Conservation (phyloP, 1,140 invertebrate genomes). For the Scaptomyza graminum region DNA sequence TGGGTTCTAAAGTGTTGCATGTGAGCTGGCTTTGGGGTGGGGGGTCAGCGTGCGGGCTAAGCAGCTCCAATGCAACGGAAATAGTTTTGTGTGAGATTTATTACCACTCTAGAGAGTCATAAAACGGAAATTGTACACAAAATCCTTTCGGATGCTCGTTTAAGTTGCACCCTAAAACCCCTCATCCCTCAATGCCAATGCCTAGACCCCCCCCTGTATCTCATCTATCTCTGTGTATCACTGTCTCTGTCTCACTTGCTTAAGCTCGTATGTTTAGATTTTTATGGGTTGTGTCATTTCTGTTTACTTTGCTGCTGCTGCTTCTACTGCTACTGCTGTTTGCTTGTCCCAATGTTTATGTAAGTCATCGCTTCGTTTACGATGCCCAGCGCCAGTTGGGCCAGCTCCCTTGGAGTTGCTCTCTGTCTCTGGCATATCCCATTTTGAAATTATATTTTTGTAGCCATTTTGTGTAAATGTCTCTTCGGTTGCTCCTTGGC, state of each 20-base stretch:
- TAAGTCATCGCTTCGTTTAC: constrained; percentile 81
- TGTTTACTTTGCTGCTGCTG: constrained; percentile 62
- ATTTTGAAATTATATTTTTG: constrained; percentile 79
- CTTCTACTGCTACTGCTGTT: constrained; percentile 42
- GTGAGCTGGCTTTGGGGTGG: constrained; percentile 37
- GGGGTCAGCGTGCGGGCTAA: constrained; percentile 43
- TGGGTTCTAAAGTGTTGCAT: constrained; percentile 45
- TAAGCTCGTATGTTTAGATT: constrained; percentile 58
- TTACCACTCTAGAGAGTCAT: constrained; percentile 83
- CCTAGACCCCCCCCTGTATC: neutral
- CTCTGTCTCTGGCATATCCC: constrained; percentile 51
- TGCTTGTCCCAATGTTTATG: constrained; percentile 74
- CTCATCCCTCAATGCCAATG: neutral
- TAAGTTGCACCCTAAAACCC: constrained; percentile 63
- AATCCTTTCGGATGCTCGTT: constrained; percentile 83
- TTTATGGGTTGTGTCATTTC: constrained; percentile 82
- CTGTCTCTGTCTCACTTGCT: constrained; percentile 11
- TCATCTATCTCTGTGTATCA: constrained; percentile 19
- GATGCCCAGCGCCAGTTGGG: constrained; percentile 50
- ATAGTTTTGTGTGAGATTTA: constrained; percentile 84
- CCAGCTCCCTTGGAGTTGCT: neutral
- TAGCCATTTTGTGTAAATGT: constrained; percentile 67
- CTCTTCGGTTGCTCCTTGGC: constrained; percentile 38
- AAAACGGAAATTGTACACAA: constrained; percentile 84
- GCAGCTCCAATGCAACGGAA: constrained; percentile 82